Evolutionary conservation across 2,888 invertebrate species (phyloP).

Genomic region (Lithophane leautieri): DNA sequence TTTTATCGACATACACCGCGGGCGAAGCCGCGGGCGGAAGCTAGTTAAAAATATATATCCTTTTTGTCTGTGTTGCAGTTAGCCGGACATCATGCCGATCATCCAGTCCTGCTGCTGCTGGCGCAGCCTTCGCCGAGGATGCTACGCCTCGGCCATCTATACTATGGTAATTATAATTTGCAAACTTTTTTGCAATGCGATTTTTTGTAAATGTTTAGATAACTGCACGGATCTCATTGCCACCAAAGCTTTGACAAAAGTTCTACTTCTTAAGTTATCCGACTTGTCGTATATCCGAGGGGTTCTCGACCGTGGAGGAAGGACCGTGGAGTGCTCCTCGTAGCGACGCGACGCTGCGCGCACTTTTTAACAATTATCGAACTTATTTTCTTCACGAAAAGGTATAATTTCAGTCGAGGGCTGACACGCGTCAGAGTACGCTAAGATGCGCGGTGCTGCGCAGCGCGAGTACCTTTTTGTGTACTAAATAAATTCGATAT

Average conservation of each 20-base stretch:
- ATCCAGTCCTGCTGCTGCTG: slow-evolving; percentile 95
- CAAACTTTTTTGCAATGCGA: neutral
- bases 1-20: too few relatives aligned
- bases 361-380: too few relatives aligned
- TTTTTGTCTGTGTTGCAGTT: slow-evolving; percentile 35
- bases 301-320: too few relatives aligned
- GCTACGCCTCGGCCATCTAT: slow-evolving; percentile 93
- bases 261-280: too few relatives aligned
- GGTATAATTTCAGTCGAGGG: too few relatives aligned
- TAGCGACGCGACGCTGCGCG: too few relatives aligned
- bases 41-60: neutral
- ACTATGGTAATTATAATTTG: slow-evolving; percentile 90
- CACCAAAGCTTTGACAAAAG: neutral
- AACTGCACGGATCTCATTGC: neutral
- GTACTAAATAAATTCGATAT: too few relatives aligned
- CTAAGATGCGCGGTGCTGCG: too few relatives aligned
- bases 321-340: neutral
- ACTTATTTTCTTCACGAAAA: too few relatives aligned
- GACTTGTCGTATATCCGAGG: neutral
- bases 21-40: too few relatives aligned
- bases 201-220: neutral
- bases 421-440: too few relatives aligned
- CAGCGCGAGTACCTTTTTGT: too few relatives aligned
- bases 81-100: slow-evolving; percentile 90
- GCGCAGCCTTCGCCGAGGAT: slow-evolving; percentile 93